Evolutionary conservation across 2,797 vertebrate genomes (phyloP).

Genomic region (Cynodonichthys magdalenae): DNA sequence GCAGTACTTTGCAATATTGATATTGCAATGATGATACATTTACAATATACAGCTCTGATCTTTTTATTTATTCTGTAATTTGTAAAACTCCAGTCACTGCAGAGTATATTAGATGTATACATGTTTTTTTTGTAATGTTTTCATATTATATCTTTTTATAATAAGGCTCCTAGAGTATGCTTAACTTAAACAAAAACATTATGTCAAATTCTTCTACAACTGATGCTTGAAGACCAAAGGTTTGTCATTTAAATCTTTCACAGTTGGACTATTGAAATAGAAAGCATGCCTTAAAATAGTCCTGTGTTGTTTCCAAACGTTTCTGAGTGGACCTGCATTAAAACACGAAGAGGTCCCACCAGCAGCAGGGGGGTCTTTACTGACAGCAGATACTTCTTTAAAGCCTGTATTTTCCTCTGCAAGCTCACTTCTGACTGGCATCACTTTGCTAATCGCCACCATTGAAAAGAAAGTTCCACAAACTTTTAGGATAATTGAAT

Average conservation of each 20-base stretch:
- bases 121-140: no score
- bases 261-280: slow-evolving; percentile 46
- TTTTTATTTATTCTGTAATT: background rate
- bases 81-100: no score
- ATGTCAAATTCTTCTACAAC: slow-evolving; percentile 7
- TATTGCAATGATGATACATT: no score
- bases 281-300: slow-evolving; percentile 40
- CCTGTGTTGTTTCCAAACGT: slow-evolving; percentile 15
- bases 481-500: slow-evolving; percentile 32
- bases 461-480: slow-evolving; percentile 30
- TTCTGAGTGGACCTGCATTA: slow-evolving; percentile 32
- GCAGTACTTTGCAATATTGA: no score
- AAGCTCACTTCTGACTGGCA: slow-evolving; percentile 38
- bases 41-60: no score
- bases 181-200: background rate
- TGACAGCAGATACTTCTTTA: slow-evolving; percentile 55
- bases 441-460: slow-evolving; percentile 44
- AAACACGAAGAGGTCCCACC: slow-evolving; percentile 30
- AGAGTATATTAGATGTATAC: no score
- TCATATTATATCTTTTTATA: background rate
- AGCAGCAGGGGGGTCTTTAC: slow-evolving; percentile 32
- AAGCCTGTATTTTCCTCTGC: slow-evolving; percentile 30
- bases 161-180: slow-evolving; percentile 3
- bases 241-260: slow-evolving; percentile 23
- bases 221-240: slow-evolving; percentile 14